Percentiles rank a stretch among this genome's conserved stretches.
Conservation (phyloP, 2,888 invertebrate genomes). For the Morpho deidamia region DNA sequence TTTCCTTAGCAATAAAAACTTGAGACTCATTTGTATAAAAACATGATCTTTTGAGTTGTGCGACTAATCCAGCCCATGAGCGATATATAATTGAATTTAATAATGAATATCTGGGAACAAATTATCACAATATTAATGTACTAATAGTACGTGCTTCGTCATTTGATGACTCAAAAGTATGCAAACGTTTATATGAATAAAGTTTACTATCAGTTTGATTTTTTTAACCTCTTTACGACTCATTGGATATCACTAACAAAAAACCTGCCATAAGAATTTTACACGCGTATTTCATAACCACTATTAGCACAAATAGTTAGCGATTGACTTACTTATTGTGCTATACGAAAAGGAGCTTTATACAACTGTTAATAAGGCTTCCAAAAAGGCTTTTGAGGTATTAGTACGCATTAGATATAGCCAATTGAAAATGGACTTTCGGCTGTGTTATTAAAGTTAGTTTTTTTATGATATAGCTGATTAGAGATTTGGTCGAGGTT, state of each 20-base stretch:
- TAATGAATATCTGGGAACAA: too few relatives aligned
- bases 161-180: too few relatives aligned
- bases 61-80: too few relatives aligned
- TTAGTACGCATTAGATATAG: not conserved
- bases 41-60: too few relatives aligned
- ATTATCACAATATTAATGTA: too few relatives aligned
- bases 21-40: too few relatives aligned
- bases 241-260: not conserved
- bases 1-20: too few relatives aligned
- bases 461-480: not conserved
- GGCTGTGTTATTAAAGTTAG: conserved; percentile 13
- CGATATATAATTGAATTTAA: too few relatives aligned
- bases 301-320: conserved; percentile 32
- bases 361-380: not conserved
- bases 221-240: too few relatives aligned
- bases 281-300: conserved; percentile 44
- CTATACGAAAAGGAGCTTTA: conserved; percentile 24
- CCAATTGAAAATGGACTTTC: conserved; percentile 18
- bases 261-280: conserved; percentile 24
- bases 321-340: conserved; percentile 35
- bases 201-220: too few relatives aligned
- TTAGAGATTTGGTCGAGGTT: conserved; percentile 46
- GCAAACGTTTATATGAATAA: too few relatives aligned
- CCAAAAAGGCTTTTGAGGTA: conserved; percentile 2
- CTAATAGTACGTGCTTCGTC: too few relatives aligned